Conservation (phyloP, 1,140 invertebrate species). For the Diorhabda elongata region DNA sequence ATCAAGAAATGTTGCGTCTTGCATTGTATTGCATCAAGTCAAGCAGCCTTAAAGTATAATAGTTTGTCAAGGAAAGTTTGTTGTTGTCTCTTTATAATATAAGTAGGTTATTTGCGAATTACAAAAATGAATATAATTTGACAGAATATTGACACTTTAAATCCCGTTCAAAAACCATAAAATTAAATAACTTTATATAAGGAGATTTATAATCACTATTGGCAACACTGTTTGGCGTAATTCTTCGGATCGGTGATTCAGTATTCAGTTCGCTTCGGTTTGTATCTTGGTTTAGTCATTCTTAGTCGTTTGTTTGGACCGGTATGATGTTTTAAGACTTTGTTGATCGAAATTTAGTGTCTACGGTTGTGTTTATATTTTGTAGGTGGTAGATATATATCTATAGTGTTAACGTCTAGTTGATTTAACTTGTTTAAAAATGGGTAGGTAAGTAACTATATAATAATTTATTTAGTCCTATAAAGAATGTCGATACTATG, state of each 20-base stretch:
- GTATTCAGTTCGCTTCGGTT: neutral
- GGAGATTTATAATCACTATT: neutral
- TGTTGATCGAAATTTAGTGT: neutral
- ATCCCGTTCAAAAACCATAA: too few relatives aligned
- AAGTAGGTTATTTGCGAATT: too few relatives aligned
- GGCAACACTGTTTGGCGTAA: neutral
- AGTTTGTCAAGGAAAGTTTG: too few relatives aligned
- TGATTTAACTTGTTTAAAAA: neutral
- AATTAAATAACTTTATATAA: too few relatives aligned
- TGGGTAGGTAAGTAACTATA: neutral
- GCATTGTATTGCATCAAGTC: too few relatives aligned
- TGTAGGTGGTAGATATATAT: neutral
- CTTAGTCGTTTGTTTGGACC: neutral
- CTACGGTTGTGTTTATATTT: neutral
- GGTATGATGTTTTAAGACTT: neutral
- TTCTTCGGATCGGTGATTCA: neutral
- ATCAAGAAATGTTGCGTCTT: too few relatives aligned
- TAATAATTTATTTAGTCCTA: too few relatives aligned
- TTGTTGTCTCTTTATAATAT: too few relatives aligned
- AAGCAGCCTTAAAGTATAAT: too few relatives aligned
- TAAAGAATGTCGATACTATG: too few relatives aligned
- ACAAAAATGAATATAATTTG: too few relatives aligned
- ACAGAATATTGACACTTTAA: too few relatives aligned
- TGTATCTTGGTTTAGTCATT: neutral
- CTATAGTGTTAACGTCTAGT: neutral